Conservation (phyloP, 2,113 vertebrate species). For the Cochlearius cochlearius region DNA sequence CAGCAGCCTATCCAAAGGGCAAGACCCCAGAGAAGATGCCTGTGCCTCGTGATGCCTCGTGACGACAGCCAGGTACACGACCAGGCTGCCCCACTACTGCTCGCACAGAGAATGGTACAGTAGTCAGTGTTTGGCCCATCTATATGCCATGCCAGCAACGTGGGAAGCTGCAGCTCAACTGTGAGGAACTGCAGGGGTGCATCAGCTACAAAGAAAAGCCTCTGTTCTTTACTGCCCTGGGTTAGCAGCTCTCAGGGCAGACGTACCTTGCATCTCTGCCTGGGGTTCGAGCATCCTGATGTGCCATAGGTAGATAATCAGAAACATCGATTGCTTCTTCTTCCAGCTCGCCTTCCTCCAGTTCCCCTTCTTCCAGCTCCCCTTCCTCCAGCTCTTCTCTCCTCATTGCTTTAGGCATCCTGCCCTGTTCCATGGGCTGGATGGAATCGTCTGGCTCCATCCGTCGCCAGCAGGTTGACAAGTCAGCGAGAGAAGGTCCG, state of each 20-base stretch:
- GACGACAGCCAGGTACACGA: background rate
- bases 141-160: fast-evolving
- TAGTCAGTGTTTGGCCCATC: background rate
- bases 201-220: background rate
- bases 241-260: background rate
- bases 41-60: background rate
- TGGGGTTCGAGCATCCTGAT: slow-evolving; percentile 53
- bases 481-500: slow-evolving; percentile 44
- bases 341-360: slow-evolving; percentile 78
- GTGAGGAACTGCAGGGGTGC: background rate
- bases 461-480: slow-evolving; percentile 73
- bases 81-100: background rate
- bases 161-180: background rate
- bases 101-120: fast-evolving
- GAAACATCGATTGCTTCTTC: slow-evolving; percentile 50
- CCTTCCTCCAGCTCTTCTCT: slow-evolving; percentile 77
- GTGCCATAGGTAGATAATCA: slow-evolving; percentile 49
- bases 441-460: slow-evolving; percentile 73
- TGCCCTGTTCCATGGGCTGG: slow-evolving; percentile 72
- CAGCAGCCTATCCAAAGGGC: background rate
- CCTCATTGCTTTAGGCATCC: slow-evolving; percentile 70
- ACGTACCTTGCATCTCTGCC: slow-evolving; percentile 71
- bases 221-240: background rate
- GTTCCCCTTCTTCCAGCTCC: slow-evolving; percentile 76
- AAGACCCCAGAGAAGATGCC: background rate